These are phyloP conservation scores for Andrena camellia DNA, from an alignment of 2,888 invertebrate genomes.

Conservation along the genomic window DNA sequence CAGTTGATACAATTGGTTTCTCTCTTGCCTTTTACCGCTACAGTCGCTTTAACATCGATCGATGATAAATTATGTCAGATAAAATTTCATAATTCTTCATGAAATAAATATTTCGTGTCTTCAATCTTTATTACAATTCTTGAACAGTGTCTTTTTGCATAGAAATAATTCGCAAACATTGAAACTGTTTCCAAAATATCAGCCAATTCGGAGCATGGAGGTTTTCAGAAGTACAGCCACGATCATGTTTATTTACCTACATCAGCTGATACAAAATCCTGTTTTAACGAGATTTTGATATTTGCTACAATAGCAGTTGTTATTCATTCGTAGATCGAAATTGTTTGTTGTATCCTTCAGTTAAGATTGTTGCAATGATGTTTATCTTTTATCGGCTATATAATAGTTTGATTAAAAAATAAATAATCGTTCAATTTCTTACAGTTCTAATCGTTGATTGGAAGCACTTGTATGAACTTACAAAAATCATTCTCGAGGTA, in stretches of 20 bases:
- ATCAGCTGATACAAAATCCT: too few species aligned
- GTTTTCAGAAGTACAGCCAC: too few species aligned
- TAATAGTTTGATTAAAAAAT: neutral
- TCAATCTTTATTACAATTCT: neutral
- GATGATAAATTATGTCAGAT: neutral
- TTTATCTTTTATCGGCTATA: neutral
- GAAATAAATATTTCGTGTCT: neutral
- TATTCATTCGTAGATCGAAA: too few species aligned
- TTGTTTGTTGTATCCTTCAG: too few species aligned
- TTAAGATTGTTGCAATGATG: neutral
- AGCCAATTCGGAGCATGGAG: too few species aligned
- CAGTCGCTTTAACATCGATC: conserved; percentile 4
- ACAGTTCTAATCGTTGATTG: neutral
- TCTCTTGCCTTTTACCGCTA: conserved; percentile 30
- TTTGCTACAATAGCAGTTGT: too few species aligned
- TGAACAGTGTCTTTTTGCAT: too few species aligned
- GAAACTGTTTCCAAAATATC: too few species aligned
- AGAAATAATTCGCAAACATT: too few species aligned
- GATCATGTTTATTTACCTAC: too few species aligned
- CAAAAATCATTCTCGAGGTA: neutral
- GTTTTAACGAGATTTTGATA: too few species aligned
- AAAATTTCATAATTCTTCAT: neutral
- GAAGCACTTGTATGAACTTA: neutral
- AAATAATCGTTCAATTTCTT: neutral
- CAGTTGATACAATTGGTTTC: conserved; percentile 42